These are phyloP conservation scores for Leptopilina myrica DNA, from an alignment of 2,888 invertebrate species.

Conservation along the genomic window DNA sequence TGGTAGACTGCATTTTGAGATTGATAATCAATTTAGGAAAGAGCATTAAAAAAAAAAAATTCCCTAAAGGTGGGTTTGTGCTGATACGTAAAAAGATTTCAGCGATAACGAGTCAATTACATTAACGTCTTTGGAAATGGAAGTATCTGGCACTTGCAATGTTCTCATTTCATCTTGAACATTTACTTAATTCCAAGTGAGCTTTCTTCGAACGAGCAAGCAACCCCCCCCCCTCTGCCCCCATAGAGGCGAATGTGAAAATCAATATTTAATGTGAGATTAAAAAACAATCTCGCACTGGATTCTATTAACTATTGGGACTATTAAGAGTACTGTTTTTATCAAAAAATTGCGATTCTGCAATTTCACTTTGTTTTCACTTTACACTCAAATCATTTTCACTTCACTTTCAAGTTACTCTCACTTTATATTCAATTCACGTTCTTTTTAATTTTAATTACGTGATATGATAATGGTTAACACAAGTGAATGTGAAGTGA, in stretches of 20 bases:
- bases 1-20: conserved; percentile 20
- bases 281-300: background rate
- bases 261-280: background rate
- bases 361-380: too few species aligned
- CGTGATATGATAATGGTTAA: too few species aligned
- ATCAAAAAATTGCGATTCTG: too few species aligned
- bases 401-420: too few species aligned
- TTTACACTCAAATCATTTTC: too few species aligned
- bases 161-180: background rate
- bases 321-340: too few species aligned
- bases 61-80: conserved; percentile 25
- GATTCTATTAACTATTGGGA: too few species aligned
- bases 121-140: conserved; percentile 31
- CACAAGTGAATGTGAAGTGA: too few species aligned
- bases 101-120: conserved; percentile 36
- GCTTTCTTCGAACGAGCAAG: background rate
- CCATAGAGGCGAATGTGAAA: background rate
- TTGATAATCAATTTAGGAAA: conserved; percentile 29
- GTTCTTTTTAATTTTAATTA: too few species aligned
- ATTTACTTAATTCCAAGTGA: conserved; percentile 16
- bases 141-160: conserved; percentile 28
- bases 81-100: conserved; percentile 23
- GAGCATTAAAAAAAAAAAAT: conserved; percentile 7
- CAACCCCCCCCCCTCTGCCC: too few species aligned
- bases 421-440: too few species aligned